Evolutionary conservation across 2,797 vertebrate species (phyloP).

Genomic region (Thamnophis elegans): DNA sequence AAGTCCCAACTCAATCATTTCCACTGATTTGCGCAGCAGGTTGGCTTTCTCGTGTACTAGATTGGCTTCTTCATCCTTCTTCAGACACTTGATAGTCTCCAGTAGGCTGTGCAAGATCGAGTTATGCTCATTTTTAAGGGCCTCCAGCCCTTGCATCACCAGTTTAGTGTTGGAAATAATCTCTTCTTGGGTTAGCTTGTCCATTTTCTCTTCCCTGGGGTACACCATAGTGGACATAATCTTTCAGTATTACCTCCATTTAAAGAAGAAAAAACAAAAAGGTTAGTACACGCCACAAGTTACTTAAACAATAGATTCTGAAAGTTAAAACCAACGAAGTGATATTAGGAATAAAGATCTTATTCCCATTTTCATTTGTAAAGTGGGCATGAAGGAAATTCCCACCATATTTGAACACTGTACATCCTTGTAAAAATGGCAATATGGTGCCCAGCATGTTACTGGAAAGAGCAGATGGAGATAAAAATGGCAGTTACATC

Average conservation of each 20-base stretch:
- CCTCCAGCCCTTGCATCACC: constrained; percentile 97
- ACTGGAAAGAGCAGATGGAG: constrained; percentile 8
- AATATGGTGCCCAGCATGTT: accelerated
- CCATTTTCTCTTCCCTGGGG: constrained; percentile 89
- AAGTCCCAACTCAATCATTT: constrained; percentile 96
- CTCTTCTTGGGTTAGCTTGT: constrained; percentile 96
- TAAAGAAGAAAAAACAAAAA: constrained; percentile 7
- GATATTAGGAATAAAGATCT: not conserved
- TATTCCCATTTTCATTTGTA: not conserved
- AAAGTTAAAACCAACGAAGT: not conserved
- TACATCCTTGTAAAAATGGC: not conserved
- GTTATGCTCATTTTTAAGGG: constrained; percentile 96
- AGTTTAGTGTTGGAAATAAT: constrained; percentile 97
- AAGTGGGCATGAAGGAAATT: not conserved
- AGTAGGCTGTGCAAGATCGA: constrained; percentile 96
- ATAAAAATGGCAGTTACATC: constrained; percentile 23
- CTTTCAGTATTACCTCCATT: constrained; percentile 38
- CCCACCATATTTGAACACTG: constrained; percentile 3
- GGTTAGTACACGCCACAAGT: not conserved
- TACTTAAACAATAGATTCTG: not conserved
- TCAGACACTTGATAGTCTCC: constrained; percentile 97
- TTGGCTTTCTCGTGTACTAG: constrained; percentile 95
- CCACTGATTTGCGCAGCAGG: constrained; percentile 92
- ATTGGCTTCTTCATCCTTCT: constrained; percentile 97
- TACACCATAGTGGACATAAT: constrained; percentile 91